A percentile compares a stretch with the other conserved stretches of the same genome.
Evolutionary conservation across 2,888 invertebrate species (phyloP).

Genomic region (Eretmocerus hayati): DNA sequence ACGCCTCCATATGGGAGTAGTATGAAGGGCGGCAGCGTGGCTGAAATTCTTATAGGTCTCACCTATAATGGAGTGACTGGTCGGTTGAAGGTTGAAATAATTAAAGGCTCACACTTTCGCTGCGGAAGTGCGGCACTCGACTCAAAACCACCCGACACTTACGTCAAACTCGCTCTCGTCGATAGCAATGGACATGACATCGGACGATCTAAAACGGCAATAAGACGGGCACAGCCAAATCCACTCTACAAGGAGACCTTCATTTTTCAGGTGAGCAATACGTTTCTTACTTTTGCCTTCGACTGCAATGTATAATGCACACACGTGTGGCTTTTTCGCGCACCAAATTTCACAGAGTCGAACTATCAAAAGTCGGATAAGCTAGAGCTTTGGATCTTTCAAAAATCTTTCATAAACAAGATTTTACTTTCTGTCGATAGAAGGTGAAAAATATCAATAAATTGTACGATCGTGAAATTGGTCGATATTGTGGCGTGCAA

Average conservation of each 20-base stretch:
- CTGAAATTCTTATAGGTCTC: slow-evolving; percentile 80
- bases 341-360: too few relatives aligned
- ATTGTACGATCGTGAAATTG: too few relatives aligned
- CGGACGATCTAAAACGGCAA: slow-evolving; percentile 86
- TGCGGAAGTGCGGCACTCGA: slow-evolving; percentile 40
- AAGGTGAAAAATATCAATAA: too few relatives aligned
- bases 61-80: slow-evolving; percentile 92
- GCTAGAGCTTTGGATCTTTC: too few relatives aligned
- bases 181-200: slow-evolving; percentile 91
- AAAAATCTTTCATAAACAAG: too few relatives aligned
- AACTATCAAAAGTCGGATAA: too few relatives aligned
- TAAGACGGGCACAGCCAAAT: slow-evolving; percentile 88
- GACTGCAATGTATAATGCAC: not conserved
- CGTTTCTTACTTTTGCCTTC: not conserved
- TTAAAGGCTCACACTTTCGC: slow-evolving; percentile 68
- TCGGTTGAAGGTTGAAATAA: slow-evolving; percentile 83
- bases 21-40: slow-evolving; percentile 81
- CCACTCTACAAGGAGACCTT: slow-evolving; percentile 94
- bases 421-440: too few relatives aligned
- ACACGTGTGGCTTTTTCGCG: not conserved
- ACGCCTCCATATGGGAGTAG: slow-evolving; percentile 43
- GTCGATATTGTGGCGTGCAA: too few relatives aligned
- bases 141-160: slow-evolving; percentile 78
- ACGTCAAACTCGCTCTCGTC: slow-evolving; percentile 85
- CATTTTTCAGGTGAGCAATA: slow-evolving; percentile 72